These are phyloP conservation scores for Petaurus breviceps DNA, from an alignment of 2,113 vertebrate genomes.

Conservation along the genomic window DNA sequence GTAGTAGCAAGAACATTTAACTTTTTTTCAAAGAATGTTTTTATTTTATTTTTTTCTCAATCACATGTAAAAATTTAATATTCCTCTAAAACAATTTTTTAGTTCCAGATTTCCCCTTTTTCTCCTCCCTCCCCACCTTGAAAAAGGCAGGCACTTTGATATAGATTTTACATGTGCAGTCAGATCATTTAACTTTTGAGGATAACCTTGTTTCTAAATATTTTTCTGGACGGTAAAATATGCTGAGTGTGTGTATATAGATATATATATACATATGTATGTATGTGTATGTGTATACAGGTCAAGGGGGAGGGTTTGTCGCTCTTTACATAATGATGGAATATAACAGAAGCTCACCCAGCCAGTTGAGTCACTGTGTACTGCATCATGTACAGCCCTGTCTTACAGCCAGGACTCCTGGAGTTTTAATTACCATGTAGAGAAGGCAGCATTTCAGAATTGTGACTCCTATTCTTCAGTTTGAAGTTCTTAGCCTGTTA, in stretches of 20 bases:
- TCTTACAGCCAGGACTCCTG: conserved; percentile 30
- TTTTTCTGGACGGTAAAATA: neutral
- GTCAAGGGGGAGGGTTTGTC: neutral
- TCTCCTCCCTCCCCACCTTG: neutral
- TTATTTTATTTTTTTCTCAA: neutral
- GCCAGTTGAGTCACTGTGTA: neutral
- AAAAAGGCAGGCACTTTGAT: neutral
- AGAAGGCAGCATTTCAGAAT: conserved; percentile 28
- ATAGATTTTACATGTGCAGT: neutral
- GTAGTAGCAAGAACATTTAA: neutral
- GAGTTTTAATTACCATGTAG: conserved; percentile 40
- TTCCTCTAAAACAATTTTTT: neutral
- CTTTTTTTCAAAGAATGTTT: conserved; percentile 22
- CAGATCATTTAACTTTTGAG: conserved; percentile 24
- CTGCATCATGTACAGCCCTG: neutral
- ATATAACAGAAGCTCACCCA: conserved; percentile 27
- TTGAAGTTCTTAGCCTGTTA: conserved; percentile 41
- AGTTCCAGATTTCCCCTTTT: neutral
- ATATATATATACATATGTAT: neutral
- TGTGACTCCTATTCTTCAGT: conserved; percentile 41
- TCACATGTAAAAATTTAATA: neutral
- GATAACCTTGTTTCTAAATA: neutral
- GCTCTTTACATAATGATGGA: conserved; percentile 5
- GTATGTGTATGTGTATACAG: neutral
- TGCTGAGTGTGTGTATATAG: neutral